Conservation (phyloP, 2,888 invertebrate species). For the Gasteruption jaculator region DNA sequence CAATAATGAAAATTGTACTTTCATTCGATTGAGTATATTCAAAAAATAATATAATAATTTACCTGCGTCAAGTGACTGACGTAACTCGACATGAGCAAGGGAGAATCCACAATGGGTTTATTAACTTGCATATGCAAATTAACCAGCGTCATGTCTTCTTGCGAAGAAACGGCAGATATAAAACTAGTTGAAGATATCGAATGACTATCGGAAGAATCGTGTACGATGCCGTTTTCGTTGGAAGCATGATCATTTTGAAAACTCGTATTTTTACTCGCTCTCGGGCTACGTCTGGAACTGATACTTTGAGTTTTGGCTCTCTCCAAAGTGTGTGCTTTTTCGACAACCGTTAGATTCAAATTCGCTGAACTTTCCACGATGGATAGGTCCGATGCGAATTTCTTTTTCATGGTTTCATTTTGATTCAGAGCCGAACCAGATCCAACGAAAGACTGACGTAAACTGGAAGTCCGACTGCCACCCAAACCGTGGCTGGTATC, state of each 20-base stretch:
- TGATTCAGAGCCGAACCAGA: constrained; percentile 53
- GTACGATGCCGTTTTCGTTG: constrained; percentile 43
- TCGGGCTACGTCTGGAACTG: constrained; percentile 33
- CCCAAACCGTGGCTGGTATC: constrained; percentile 61
- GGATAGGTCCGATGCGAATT: constrained; percentile 59
- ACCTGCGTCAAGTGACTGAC: constrained; percentile 87
- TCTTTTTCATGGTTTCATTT: constrained; percentile 53
- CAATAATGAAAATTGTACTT: neutral
- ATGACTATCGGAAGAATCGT: constrained; percentile 68
- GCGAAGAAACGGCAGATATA: constrained; percentile 87
- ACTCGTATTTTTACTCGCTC: constrained; percentile 30
- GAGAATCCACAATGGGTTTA: constrained; percentile 87
- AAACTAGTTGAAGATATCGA: constrained; percentile 82
- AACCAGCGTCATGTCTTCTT: constrained; percentile 86
- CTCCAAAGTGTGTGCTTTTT: constrained; percentile 47
- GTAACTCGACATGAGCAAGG: constrained; percentile 91
- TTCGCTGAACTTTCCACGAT: constrained; percentile 51
- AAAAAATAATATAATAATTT: constrained; percentile 22
- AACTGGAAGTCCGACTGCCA: constrained; percentile 65
- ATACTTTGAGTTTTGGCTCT: constrained; percentile 36
- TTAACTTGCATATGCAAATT: constrained; percentile 94
- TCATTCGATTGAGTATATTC: constrained; percentile 5
- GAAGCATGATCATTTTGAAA: constrained; percentile 28
- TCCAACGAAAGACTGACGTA: constrained; percentile 64
- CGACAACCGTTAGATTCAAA: constrained; percentile 29